phyloP scores from a whole-genome alignment of 2,113 vertebrate genomes.

The Otus sunia region DNA sequence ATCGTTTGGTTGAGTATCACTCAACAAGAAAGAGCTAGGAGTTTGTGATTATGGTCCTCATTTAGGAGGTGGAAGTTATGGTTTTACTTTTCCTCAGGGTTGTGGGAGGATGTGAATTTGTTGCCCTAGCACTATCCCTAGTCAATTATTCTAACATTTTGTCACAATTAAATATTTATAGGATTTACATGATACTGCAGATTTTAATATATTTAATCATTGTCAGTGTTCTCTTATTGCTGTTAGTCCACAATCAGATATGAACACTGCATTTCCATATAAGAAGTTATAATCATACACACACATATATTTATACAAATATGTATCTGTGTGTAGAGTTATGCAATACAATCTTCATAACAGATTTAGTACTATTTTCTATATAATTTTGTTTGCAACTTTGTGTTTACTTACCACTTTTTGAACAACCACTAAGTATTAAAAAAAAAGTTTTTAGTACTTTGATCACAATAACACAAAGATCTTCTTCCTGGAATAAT shows the following conservation, averaged over 20 bases:
- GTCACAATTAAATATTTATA: not conserved
- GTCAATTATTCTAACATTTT: not conserved
- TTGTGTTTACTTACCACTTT: not conserved
- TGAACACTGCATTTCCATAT: not conserved
- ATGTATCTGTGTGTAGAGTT: not conserved
- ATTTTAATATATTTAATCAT: not conserved
- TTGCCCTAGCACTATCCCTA: not conserved
- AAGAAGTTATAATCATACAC: not conserved
- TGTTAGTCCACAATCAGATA: not conserved
- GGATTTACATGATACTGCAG: rapidly evolving
- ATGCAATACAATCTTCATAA: not conserved
- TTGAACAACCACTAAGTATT: not conserved
- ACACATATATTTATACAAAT: not conserved
- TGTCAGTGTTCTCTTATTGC: not conserved
- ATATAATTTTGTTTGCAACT: not conserved
- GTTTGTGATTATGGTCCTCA: not conserved
- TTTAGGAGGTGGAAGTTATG: not conserved
- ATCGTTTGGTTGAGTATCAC: not conserved
- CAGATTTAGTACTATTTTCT: not conserved
- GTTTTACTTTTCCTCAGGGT: not conserved
- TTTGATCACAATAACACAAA: not conserved
- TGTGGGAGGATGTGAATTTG: not conserved
- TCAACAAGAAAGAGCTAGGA: not conserved
- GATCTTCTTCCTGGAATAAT: not conserved
- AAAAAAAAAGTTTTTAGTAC: not conserved